Base-by-base conservation (phyloP, 37 sponge, comb jelly and placozoan species). In the Aphrocallistes beatrix region DNA sequence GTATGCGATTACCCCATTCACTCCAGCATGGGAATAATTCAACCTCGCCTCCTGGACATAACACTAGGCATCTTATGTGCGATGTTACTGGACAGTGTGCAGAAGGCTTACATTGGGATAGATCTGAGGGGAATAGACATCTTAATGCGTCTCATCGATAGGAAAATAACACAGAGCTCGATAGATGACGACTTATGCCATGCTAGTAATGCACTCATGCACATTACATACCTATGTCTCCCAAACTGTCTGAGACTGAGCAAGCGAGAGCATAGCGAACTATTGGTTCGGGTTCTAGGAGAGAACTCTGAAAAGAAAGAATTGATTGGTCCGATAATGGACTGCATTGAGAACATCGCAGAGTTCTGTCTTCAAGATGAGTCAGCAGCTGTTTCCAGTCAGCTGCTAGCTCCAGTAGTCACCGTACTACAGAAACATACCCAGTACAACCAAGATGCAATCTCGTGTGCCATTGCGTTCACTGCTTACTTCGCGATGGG, bases 331-430 rank as follows among this genome's bases (percentile, higher is more conserved):
- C 75, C n/a, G 1, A 28, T 60, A 8, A 60, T 60, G 75, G 75
- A 19, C 17, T 60, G 28, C 10, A 6, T 60, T 3, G 75, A 60
- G 75, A 60, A 60, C n/a, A 60, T 60, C 25, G 75, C 75, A 32
- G 75, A 60, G 75, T 60, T 60, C 34, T 60, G 75, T 60, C 75
- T 60, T 19, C 25, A 60, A 28, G 75, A 60, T 13, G 75, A 60
- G 75, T 25, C 6, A 13, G 75, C 75, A 19, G n/a, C 28, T 13
- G 75, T 60, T 6, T 60, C 75, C 3, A 25, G n/a, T 13, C 75
- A 60, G 34, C 25, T 60, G 17, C 75, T 60, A 30, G 10, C 75
- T 13, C 75, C 75, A 32, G 75, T 60, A 13, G 28, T 60, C 3
- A 30, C 75, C n/a, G 75, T 60, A 13, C 75, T 60, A 19, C 6